Percentiles rank a stretch among this genome's conserved stretches.
These are phyloP conservation scores for Molossus alvarezi DNA, from an alignment of 2,797 vertebrate genomes.

Conservation along the genomic window DNA sequence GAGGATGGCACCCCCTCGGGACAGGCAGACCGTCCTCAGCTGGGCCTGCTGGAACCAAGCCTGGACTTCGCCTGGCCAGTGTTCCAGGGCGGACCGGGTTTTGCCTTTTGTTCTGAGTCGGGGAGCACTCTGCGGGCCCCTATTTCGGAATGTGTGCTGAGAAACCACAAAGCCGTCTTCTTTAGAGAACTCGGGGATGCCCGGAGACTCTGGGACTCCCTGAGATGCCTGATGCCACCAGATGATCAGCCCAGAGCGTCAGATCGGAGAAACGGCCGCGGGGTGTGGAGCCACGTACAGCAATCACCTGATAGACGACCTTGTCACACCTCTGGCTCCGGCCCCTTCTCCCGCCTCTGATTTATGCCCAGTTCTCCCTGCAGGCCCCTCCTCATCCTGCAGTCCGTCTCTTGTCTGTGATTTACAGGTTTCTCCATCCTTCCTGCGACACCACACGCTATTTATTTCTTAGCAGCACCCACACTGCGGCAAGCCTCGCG, in stretches of 20 bases:
- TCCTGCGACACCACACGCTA: neutral
- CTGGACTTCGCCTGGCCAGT: neutral
- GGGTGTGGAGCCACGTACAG: accelerated
- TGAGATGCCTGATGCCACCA: neutral
- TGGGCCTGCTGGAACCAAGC: neutral
- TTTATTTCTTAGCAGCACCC: neutral
- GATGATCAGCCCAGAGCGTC: neutral
- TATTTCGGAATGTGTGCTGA: accelerated
- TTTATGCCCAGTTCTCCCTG: neutral
- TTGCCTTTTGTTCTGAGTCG: neutral
- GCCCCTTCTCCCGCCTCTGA: neutral
- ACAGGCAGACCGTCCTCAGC: neutral
- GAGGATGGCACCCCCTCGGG: neutral
- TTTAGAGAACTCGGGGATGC: neutral
- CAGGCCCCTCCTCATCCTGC: neutral
- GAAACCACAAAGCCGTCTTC: neutral
- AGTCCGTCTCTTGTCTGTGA: neutral
- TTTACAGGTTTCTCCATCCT: constrained; percentile 8
- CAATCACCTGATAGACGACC: neutral
- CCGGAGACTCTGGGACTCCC: neutral
- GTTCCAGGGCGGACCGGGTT: accelerated
- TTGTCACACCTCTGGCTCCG: neutral
- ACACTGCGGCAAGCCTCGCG: accelerated
- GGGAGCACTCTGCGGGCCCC: too few species aligned
- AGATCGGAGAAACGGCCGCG: neutral